Conservation (phyloP, 2,797 vertebrate genomes). For the Anguilla anguilla region DNA sequence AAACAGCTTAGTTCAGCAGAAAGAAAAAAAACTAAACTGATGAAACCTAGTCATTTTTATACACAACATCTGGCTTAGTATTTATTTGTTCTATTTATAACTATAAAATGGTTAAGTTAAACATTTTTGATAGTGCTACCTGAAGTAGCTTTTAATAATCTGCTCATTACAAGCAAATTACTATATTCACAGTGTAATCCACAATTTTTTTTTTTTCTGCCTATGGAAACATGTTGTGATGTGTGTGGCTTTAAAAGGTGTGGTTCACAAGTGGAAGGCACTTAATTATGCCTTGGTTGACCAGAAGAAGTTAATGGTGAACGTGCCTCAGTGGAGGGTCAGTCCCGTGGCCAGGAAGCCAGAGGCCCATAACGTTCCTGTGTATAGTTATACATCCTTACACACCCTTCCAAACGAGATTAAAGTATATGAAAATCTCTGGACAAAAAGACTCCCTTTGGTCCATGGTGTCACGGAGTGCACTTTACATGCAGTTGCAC, state of each 20-base stretch:
- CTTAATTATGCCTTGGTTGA: no score
- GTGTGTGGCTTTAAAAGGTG: background rate
- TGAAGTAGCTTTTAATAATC: slow-evolving; percentile 60
- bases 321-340: no score
- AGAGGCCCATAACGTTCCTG: no score
- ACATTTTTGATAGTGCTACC: slow-evolving; percentile 60
- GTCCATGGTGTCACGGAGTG: no score
- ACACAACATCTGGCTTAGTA: slow-evolving; percentile 73
- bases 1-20: slow-evolving; percentile 82
- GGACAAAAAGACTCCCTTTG: no score
- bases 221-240: background rate
- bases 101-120: slow-evolving; percentile 57
- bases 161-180: slow-evolving; percentile 52
- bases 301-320: no score
- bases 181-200: slow-evolving; percentile 27
- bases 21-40: slow-evolving; percentile 54
- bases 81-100: slow-evolving; percentile 53
- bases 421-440: no score
- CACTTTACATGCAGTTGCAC: no score
- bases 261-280: background rate
- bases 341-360: no score
- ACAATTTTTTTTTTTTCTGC: background rate
- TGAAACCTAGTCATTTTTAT: slow-evolving; percentile 62
- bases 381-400: no score
- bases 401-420: no score